phyloP scores from a whole-genome alignment of 1,140 invertebrate species.

The Lordiphosa collinella region DNA sequence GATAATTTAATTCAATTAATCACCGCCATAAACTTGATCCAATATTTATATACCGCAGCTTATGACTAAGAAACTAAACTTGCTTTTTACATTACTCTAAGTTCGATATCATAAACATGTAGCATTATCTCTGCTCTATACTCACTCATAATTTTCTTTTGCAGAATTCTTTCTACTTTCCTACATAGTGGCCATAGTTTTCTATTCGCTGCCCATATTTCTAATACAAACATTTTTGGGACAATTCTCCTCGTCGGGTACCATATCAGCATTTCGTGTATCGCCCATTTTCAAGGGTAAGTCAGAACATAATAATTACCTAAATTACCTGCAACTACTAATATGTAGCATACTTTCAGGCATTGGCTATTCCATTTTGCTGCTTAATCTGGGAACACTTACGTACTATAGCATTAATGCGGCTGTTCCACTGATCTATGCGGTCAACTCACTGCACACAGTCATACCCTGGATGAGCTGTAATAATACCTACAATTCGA shows the following conservation, averaged over 20 bases:
- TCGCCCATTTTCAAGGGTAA: constrained; percentile 75
- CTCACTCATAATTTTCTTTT: constrained; percentile 1
- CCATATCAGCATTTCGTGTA: constrained; percentile 74
- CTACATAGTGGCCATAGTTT: constrained; percentile 60
- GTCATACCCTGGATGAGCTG: constrained; percentile 72
- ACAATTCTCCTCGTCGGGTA: constrained; percentile 69
- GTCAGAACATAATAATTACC: neutral
- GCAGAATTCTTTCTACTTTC: constrained; percentile 53
- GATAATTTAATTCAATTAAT: no score
- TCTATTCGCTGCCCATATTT: constrained; percentile 71
- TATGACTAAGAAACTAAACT: no score
- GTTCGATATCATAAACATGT: no score
- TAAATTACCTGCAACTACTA: neutral
- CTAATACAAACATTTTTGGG: constrained; percentile 75
- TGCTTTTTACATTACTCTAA: no score
- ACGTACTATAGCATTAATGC: constrained; percentile 65
- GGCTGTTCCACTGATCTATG: constrained; percentile 69
- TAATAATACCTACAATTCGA: constrained; percentile 67
- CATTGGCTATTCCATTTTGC: constrained; percentile 66
- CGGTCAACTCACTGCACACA: constrained; percentile 48
- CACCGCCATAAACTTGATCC: no score
- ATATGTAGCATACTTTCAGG: constrained; percentile 33
- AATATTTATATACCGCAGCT: no score
- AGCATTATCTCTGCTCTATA: no score
- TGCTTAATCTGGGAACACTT: constrained; percentile 66